Conservation (phyloP, 2,797 vertebrate species). For the Orientallactaga sibirica region DNA sequence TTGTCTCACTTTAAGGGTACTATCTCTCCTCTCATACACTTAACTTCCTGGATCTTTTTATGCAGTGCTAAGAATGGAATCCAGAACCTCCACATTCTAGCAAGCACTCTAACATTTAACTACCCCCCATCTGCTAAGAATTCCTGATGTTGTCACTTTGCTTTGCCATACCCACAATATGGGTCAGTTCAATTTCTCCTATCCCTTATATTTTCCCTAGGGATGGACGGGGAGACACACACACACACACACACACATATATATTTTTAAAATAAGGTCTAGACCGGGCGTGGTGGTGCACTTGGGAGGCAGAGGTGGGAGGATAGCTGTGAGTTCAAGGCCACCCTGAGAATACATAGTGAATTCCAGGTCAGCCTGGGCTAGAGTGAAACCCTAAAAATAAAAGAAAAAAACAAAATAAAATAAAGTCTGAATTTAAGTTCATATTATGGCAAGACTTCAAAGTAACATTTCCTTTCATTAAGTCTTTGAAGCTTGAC, state of each 20-base stretch:
- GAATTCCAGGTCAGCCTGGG: too few relatives aligned
- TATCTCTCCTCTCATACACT: neutral
- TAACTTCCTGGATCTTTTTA: neutral
- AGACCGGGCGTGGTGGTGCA: too few relatives aligned
- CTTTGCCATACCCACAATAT: slow-evolving; percentile 12
- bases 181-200: slow-evolving; percentile 46
- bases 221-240: neutral
- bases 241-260: too few relatives aligned
- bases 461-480: slow-evolving; percentile 56
- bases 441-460: slow-evolving; percentile 60
- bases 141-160: neutral
- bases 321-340: too few relatives aligned
- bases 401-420: too few relatives aligned
- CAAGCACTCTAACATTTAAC: neutral
- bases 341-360: too few relatives aligned
- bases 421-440: slow-evolving; percentile 56
- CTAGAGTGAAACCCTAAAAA: too few relatives aligned
- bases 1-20: neutral
- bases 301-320: too few relatives aligned
- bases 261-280: neutral
- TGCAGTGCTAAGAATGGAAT: neutral
- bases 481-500: slow-evolving; percentile 55
- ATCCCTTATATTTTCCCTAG: neutral
- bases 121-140: neutral
- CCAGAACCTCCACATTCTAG: neutral